phyloP scores from a whole-genome alignment of 1,140 invertebrate genomes.

The Cydia pomonella region DNA sequence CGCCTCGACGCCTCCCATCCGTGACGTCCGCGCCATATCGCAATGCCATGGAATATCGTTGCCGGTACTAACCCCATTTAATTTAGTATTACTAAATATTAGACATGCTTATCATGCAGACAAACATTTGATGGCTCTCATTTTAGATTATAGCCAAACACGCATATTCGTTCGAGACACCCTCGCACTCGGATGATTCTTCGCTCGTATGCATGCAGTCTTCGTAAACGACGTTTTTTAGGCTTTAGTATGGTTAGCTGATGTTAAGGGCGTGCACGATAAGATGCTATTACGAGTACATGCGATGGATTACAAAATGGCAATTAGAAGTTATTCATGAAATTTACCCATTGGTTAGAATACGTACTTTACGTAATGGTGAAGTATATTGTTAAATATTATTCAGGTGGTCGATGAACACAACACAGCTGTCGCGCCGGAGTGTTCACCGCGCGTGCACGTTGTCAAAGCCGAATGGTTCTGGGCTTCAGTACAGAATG shows the following conservation, averaged over 20 bases:
- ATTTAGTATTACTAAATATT: constrained; percentile 74
- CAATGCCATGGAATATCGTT: constrained; percentile 79
- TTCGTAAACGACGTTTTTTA: constrained; percentile 2
- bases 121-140: constrained; percentile 26
- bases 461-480: constrained; percentile 97
- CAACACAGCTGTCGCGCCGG: constrained; percentile 84
- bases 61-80: constrained; percentile 81
- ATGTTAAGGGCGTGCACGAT: constrained; percentile 27
- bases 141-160: constrained; percentile 25
- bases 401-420: constrained; percentile 91
- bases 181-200: constrained; percentile 11
- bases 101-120: constrained; percentile 62
- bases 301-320: not conserved
- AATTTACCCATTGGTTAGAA: constrained; percentile 22
- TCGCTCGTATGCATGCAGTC: constrained; percentile 21
- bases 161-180: not conserved
- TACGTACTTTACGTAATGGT: not conserved
- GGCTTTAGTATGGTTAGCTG: constrained; percentile 10
- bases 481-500: constrained; percentile 98
- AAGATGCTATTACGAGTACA: not conserved
- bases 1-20: constrained; percentile 64
- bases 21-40: constrained; percentile 72
- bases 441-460: constrained; percentile 83
- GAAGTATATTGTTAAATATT: constrained; percentile 15
- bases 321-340: not conserved